Conservation (phyloP, 2,888 invertebrate species). For the Acrobasis repandana region DNA sequence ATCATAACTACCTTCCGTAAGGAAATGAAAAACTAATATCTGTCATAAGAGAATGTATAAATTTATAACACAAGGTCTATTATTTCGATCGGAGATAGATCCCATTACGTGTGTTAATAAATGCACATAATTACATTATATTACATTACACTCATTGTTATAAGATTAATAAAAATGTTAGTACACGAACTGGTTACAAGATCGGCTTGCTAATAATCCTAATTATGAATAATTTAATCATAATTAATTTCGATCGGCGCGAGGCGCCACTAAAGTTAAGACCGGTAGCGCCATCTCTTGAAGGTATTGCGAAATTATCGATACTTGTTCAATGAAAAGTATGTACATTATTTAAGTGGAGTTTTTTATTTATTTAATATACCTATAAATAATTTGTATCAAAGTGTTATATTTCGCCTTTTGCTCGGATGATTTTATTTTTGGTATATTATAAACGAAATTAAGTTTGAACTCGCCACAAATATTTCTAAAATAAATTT, state of each 20-base stretch:
- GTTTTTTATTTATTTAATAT: too few species aligned
- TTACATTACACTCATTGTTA: conserved; percentile 14
- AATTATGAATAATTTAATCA: conserved; percentile 20
- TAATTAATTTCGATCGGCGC: conserved; percentile 4
- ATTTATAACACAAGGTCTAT: too few species aligned
- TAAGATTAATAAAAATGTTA: conserved; percentile 17
- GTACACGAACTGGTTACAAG: conserved; percentile 10
- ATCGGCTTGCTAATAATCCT: conserved; percentile 6
- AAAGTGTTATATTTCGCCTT: too few species aligned
- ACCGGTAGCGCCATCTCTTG: conserved; percentile 42
- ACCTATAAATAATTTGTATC: too few species aligned
- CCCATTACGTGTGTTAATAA: conserved; percentile 9
- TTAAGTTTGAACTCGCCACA: too few species aligned
- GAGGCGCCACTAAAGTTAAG: neutral
- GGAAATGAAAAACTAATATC: too few species aligned
- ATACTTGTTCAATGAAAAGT: neutral
- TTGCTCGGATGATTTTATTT: too few species aligned
- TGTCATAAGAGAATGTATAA: too few species aligned
- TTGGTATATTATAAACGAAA: too few species aligned
- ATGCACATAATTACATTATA: conserved; percentile 16
- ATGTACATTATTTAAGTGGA: neutral
- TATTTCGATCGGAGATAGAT: conserved; percentile 1
- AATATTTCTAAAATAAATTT: too few species aligned
- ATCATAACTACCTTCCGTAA: too few species aligned
- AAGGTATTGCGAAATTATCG: conserved; percentile 11